Conservation (phyloP, 2,797 vertebrate species). For the Rachycentron canadum region DNA sequence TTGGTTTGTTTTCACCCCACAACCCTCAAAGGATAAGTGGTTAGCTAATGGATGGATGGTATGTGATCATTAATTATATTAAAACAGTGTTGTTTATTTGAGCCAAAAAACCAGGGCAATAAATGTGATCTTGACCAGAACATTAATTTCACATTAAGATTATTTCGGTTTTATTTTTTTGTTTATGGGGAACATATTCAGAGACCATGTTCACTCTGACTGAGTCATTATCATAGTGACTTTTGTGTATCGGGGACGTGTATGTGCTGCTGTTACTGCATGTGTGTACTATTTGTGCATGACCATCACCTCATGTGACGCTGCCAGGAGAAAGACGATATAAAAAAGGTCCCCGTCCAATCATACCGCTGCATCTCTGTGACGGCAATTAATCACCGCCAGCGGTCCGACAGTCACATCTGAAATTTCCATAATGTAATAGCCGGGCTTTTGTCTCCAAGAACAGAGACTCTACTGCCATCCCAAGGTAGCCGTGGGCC, state of each 20-base stretch:
- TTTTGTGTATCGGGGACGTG: not conserved
- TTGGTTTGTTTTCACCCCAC: no score
- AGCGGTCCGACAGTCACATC: conserved; percentile 38
- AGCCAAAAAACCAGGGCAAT: not conserved
- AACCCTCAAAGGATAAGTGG: no score
- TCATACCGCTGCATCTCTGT: conserved; percentile 37
- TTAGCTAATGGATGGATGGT: no score
- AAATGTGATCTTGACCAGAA: not conserved
- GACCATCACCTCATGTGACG: not conserved
- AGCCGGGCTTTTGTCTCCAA: conserved; percentile 43
- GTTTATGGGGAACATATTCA: not conserved
- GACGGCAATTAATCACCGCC: conserved; percentile 71
- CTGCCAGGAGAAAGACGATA: conserved; percentile 25
- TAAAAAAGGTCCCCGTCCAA: conserved; percentile 4
- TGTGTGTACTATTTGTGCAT: not conserved
- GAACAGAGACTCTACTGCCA: conserved; percentile 11
- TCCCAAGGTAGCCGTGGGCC: conserved; percentile 11
- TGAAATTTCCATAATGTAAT: conserved; percentile 71
- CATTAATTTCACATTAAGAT: not conserved
- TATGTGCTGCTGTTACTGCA: not conserved
- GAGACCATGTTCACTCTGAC: not conserved
- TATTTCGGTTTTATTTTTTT: not conserved
- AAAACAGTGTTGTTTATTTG: not conserved
- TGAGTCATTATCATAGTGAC: not conserved
- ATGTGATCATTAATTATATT: not conserved